A percentile compares a stretch with the other conserved stretches of the same genome.
Conservation (phyloP, 1,140 invertebrate species). For the Eubasilissa regina region DNA sequence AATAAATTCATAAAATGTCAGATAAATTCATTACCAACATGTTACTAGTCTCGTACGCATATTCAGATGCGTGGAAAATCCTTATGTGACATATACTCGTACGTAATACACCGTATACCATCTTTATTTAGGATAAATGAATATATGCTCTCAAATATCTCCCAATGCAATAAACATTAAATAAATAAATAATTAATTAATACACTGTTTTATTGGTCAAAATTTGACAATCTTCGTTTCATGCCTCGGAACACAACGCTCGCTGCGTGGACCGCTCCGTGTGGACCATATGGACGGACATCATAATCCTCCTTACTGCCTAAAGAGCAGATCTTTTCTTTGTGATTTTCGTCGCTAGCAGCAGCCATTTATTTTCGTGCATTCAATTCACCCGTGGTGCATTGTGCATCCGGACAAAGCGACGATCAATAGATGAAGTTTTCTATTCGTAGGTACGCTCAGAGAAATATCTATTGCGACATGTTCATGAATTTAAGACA, state of each 20-base stretch:
- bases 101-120: no score
- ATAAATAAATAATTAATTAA: background rate
- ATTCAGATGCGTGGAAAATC: background rate
- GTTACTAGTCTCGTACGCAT: background rate
- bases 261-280: no score
- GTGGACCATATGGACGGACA: slow-evolving; percentile 38
- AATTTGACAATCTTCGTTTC: background rate
- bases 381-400: slow-evolving; percentile 26
- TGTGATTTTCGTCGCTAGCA: slow-evolving; percentile 38
- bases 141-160: no score
- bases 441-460: slow-evolving; percentile 36
- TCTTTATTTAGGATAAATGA: no score
- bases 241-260: background rate
- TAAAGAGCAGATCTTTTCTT: slow-evolving; percentile 41
- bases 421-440: slow-evolving; percentile 18
- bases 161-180: no score
- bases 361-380: slow-evolving; percentile 38
- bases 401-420: slow-evolving; percentile 38
- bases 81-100: no score
- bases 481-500: slow-evolving; percentile 4
- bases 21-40: background rate
- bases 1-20: slow-evolving; percentile 10
- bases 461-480: slow-evolving; percentile 25
- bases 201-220: background rate
- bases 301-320: slow-evolving; percentile 37